A percentile compares a stretch with the other conserved stretches of the same genome.
These are phyloP conservation scores for Caerostris darwini DNA, from an alignment of 1,140 invertebrate species.

Conservation along the genomic window DNA sequence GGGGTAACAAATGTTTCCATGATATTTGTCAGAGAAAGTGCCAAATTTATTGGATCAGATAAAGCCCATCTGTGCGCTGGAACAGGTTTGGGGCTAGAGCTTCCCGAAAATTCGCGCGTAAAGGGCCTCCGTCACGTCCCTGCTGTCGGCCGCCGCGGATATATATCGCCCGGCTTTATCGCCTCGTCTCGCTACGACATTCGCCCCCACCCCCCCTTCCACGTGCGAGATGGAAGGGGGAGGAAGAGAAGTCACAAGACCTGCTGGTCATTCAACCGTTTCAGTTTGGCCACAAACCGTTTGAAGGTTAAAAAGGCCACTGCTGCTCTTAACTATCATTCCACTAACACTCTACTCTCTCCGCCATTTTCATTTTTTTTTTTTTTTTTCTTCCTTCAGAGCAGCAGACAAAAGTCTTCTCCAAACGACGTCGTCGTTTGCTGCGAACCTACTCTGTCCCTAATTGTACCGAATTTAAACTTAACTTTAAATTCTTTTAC, in stretches of 20 bases:
- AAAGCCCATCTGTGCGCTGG: background rate
- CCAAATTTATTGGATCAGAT: constrained; percentile 33
- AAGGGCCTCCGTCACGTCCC: background rate
- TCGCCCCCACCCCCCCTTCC: too few relatives aligned
- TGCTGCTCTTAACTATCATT: background rate
- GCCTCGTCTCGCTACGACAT: background rate
- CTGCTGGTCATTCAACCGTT: background rate
- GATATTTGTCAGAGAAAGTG: constrained; percentile 13
- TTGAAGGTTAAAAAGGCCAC: background rate
- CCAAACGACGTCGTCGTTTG: too few relatives aligned
- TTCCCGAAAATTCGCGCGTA: background rate
- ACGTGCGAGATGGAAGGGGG: too few relatives aligned
- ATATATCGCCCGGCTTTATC: background rate
- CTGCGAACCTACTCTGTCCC: too few relatives aligned
- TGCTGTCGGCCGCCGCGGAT: background rate
- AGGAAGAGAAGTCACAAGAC: too few relatives aligned
- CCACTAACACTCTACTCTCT: too few relatives aligned
- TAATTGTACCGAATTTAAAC: too few relatives aligned
- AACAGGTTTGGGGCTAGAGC: background rate
- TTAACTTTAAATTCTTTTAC: too few relatives aligned
- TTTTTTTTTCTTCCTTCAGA: too few relatives aligned
- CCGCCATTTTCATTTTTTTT: too few relatives aligned
- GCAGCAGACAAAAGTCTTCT: too few relatives aligned
- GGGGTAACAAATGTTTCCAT: background rate
- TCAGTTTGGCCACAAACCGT: background rate